These are phyloP conservation scores for Oryctes rhinoceros DNA, from an alignment of 1,140 invertebrate genomes.

Conservation along the genomic window DNA sequence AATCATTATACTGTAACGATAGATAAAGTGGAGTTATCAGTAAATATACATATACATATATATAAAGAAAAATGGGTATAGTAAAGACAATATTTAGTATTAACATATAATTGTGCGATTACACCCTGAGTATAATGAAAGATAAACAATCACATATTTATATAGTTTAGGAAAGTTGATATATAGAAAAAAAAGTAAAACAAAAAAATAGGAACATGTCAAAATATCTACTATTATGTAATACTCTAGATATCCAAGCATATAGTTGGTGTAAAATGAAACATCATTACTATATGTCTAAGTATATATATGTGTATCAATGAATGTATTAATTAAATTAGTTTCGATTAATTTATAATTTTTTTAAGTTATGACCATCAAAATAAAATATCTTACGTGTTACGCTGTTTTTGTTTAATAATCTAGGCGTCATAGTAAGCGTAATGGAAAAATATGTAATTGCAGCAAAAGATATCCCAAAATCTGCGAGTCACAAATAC, in stretches of 20 bases:
- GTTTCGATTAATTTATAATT: not conserved
- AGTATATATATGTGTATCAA: conserved; percentile 14
- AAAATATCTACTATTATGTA: conserved; percentile 8
- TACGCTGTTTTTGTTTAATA: not conserved
- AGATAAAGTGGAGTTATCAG: not conserved
- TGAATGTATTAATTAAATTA: not conserved
- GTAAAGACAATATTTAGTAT: conserved; percentile 32
- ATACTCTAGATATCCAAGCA: not conserved
- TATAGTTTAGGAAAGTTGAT: conserved; percentile 23
- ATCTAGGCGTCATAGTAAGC: not conserved
- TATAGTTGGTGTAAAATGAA: not conserved
- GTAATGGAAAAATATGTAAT: not conserved
- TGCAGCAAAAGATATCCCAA: no score
- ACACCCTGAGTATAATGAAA: conserved; percentile 3
- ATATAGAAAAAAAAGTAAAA: not conserved
- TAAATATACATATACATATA: conserved; percentile 28
- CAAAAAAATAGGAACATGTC: not conserved
- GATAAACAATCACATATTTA: conserved; percentile 7
- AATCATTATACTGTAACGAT: not conserved
- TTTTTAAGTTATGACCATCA: not conserved
- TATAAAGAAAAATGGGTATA: conserved; percentile 28
- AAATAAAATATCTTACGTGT: conserved; percentile 26
- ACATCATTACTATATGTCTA: conserved; percentile 25
- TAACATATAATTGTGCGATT: not conserved
- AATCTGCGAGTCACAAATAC: no score